phyloP scores from a whole-genome alignment of 2,797 vertebrate genomes.

The Thamnophis elegans region DNA sequence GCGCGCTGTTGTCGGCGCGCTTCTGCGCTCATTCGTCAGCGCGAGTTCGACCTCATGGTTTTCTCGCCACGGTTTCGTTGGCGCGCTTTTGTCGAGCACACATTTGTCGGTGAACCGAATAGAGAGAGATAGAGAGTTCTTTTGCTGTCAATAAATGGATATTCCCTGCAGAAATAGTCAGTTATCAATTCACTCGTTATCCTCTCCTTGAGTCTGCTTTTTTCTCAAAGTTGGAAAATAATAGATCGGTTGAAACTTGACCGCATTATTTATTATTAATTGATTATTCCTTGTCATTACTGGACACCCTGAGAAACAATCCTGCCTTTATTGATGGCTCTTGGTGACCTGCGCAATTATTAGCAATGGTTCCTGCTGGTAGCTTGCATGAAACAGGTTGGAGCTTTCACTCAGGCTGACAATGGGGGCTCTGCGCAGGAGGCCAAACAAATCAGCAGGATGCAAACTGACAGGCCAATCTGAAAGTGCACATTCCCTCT shows the following conservation, averaged over 20 bases:
- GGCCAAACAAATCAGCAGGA: neutral
- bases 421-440: neutral
- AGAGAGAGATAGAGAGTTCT: neutral
- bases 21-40: no score
- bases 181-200: neutral
- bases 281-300: neutral
- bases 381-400: neutral
- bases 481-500: neutral
- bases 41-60: no score
- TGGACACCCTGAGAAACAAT: neutral
- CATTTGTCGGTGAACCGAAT: no score
- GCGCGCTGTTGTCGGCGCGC: no score
- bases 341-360: conserved; percentile 6
- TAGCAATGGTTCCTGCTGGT: neutral
- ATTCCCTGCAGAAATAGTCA: neutral
- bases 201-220: neutral
- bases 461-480: neutral
- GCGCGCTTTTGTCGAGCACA: no score
- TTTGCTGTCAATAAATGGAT: neutral
- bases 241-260: neutral
- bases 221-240: neutral
- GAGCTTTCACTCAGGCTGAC: neutral
- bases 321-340: neutral
- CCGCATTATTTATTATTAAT: neutral
- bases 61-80: no score